These are phyloP conservation scores for Laspeyria flexula DNA, from an alignment of 2,888 invertebrate genomes.

Conservation along the genomic window DNA sequence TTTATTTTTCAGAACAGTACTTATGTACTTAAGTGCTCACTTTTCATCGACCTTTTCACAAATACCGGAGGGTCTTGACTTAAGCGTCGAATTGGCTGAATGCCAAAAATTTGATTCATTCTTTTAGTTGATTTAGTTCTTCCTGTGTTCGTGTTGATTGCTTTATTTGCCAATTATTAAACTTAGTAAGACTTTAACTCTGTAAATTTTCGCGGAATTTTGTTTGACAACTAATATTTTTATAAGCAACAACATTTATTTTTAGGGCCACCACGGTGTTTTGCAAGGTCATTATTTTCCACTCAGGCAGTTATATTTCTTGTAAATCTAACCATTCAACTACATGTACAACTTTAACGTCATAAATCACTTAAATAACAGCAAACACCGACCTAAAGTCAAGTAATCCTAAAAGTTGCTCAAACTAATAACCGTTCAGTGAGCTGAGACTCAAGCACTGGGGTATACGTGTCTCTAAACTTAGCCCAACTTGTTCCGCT, in stretches of 20 bases:
- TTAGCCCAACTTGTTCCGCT: constrained; percentile 13
- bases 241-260: too few relatives aligned
- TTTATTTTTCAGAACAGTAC: background rate
- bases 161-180: constrained; percentile 26
- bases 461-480: constrained; percentile 22
- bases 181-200: background rate
- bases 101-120: constrained; percentile 9
- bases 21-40: background rate
- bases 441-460: constrained; percentile 18
- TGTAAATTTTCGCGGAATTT: background rate
- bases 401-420: constrained; percentile 12
- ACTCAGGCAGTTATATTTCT: too few relatives aligned
- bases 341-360: background rate
- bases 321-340: too few relatives aligned
- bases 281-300: too few relatives aligned
- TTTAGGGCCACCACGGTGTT: too few relatives aligned
- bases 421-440: constrained; percentile 29
- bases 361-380: background rate
- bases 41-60: constrained; percentile 14
- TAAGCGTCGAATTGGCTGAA: constrained; percentile 9
- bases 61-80: constrained; percentile 1
- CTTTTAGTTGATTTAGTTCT: background rate
- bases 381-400: background rate
- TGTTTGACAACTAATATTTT: too few relatives aligned
- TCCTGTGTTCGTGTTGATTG: constrained; percentile 6